Base-by-base conservation (phyloP, 1,140 invertebrate species). In the Leptonema lineaticorne region DNA sequence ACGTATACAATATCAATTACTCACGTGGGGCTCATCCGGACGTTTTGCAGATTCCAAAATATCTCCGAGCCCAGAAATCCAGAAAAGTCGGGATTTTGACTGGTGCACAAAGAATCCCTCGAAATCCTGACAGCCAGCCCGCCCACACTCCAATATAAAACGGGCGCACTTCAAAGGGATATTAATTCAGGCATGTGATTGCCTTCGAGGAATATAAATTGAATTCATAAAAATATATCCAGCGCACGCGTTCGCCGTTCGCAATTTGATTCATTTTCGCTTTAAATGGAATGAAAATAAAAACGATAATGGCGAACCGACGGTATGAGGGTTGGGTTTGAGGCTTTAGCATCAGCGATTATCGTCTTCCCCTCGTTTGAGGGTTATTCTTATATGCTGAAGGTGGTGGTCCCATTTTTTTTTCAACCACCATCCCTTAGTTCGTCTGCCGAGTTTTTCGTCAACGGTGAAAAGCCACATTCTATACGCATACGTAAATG, bases 171-270 rank as follows among this genome's bases (percentile, higher is more conserved):
- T 57, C 63, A 57, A 66, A 66, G 37, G 41, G 63, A 57, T 57
- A 66, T 66, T 66, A 66, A 53, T 66, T 66, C 63, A 56, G 48
- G 48, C 46, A 66, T 66, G 30, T 66, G 63, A 66, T 66, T 66
- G 63, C 63, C 63, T 66, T 33, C 53, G 28, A 41, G 53, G 48
- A 57, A 66, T 33, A 66, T 66, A 66, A 66, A 66, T 66, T 66
- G 63, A 66, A 56, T 66, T 66, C 63, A 66, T 66, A 66, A 53
- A 66, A 66, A 56, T 56, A 66, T 50, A 29, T 64, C 57, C 4
- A n/a, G n/a, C n/a, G n/a, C n/a, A n/a, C n/a, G 48, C 48, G 30
- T 37, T 16, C 28, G 3, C 16, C 11, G 16, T 24, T 53, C 16
- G 33, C 33, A 59, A 59, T 59, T 59, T 59, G 57, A 59, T 59